Conservation (phyloP, 2,888 invertebrate genomes). For the Gymnosoma rotundatum region DNA sequence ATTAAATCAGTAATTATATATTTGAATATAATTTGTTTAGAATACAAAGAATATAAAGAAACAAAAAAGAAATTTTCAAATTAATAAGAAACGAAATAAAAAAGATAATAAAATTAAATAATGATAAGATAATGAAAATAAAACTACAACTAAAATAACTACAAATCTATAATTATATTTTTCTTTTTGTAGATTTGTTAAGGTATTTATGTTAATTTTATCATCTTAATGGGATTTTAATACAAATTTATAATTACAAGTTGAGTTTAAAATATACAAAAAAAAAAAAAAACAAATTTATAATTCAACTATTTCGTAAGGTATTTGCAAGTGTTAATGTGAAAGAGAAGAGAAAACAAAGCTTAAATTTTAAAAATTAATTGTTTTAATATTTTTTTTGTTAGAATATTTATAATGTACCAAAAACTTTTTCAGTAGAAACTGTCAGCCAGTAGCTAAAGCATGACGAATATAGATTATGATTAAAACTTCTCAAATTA, state of each 20-base stretch:
- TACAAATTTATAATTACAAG: conserved; percentile 42
- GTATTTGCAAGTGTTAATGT: conserved; percentile 8
- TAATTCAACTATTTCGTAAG: not conserved
- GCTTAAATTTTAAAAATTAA: conserved; percentile 35
- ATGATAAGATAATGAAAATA: conserved; percentile 46
- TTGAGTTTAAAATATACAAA: too few relatives aligned
- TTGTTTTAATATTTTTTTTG: conserved; percentile 33
- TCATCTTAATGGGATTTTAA: conserved; percentile 69
- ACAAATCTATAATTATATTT: conserved; percentile 65
- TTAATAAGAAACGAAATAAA: not conserved
- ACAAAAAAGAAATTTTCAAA: not conserved
- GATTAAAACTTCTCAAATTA: conserved; percentile 12
- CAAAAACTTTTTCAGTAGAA: conserved; percentile 2
- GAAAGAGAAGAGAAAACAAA: not conserved
- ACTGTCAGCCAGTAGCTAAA: conserved; percentile 52
- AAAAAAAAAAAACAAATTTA: conserved; percentile 47
- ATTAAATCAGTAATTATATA: conserved; percentile 68
- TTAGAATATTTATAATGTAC: not conserved
- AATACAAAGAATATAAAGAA: conserved; percentile 43
- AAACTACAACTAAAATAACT: conserved; percentile 52
- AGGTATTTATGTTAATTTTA: conserved; percentile 68
- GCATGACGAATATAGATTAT: conserved; percentile 63
- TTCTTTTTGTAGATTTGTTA: conserved; percentile 25
- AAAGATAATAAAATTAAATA: conserved; percentile 4
- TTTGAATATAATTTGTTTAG: conserved; percentile 67